Base-by-base conservation (phyloP, 2,797 vertebrate genomes). In the Myotis daubentonii region DNA sequence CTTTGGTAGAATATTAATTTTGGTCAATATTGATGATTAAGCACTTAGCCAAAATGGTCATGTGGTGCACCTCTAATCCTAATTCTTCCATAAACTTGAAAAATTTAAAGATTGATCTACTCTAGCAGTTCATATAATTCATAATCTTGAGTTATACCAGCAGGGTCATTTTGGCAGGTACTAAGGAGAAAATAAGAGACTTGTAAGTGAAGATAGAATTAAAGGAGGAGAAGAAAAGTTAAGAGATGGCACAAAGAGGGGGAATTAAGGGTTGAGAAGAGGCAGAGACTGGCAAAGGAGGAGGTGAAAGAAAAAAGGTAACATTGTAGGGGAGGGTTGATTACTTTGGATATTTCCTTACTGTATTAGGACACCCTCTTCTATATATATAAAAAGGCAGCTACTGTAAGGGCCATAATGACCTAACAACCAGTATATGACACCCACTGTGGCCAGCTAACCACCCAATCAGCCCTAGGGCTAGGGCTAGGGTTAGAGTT, bases 1-100 rank as follows among this genome's bases (percentile, higher is more conserved):
- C 11, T 82, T 91, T 88, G 79, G 36, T 30, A 82, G 49, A 53
- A 57, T 66, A 68, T 60, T 94, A 6, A 87, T 92, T 95, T 93
- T 78, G 80, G 53, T 87, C 66, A 87, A 55, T 74, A 68, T 10
- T 38, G 13, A 89, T 6, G 6, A 81, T 82, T 84, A 94, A 62
- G 19, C 33, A 28, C 44, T 90, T 82, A 88, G 55, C 51, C 25
- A 23, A 92, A 93, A 86, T 55, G 17, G 36, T 38, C 22, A 53
- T 75, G 90, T 82, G 62, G 33, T 51, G 8, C 7, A 51, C 9
- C 15, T 93, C 33, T 38, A 81, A 71, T 89, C 47, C 17, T 92
- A 76, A 60, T 66, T 86, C 55, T 86, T 93, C 80, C 23, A 80
- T 87, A 38, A 94, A 57, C 88, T 83, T 51, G 23, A 30, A 55